These are phyloP conservation scores for Hetaerina americana DNA, from an alignment of 1,140 invertebrate genomes.

Conservation along the genomic window DNA sequence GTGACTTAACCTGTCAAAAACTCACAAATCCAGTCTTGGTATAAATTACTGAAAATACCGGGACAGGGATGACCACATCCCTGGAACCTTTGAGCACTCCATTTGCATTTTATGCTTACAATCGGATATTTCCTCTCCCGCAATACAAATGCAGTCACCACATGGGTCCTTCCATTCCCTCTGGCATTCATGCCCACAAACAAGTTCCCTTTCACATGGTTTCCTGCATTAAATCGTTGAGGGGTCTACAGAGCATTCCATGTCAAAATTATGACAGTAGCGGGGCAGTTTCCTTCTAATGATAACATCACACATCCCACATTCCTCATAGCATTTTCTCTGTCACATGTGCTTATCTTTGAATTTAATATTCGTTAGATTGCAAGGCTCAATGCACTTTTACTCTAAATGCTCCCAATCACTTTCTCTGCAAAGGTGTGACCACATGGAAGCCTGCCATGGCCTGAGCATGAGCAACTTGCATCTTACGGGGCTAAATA, in stretches of 20 bases:
- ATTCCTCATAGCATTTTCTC: conserved; percentile 2
- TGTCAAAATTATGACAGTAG: neutral
- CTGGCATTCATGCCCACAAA: conserved; percentile 29
- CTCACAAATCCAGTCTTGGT: conserved; percentile 25
- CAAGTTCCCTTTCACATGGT: neutral
- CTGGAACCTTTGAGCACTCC: conserved; percentile 22
- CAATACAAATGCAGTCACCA: conserved; percentile 27
- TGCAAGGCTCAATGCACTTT: conserved; percentile 1
- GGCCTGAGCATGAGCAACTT: neutral
- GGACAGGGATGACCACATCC: conserved; percentile 33
- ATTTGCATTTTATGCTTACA: conserved; percentile 31
- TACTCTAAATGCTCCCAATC: conserved; percentile 1
- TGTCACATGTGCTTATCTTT: neutral
- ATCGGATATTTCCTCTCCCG: conserved; percentile 26
- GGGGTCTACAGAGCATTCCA: neutral
- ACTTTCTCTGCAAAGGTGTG: neutral
- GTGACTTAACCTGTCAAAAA: conserved; percentile 17
- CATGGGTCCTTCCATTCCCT: conserved; percentile 32
- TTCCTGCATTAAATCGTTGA: neutral
- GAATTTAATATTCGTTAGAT: neutral
- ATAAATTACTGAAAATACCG: conserved; percentile 25
- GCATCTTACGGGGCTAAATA: neutral
- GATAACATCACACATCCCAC: neutral
- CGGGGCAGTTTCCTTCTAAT: neutral
- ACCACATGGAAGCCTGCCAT: conserved; percentile 1